phyloP scores from a whole-genome alignment of 2,888 invertebrate genomes.

The Yponomeuta cagnagella region DNA sequence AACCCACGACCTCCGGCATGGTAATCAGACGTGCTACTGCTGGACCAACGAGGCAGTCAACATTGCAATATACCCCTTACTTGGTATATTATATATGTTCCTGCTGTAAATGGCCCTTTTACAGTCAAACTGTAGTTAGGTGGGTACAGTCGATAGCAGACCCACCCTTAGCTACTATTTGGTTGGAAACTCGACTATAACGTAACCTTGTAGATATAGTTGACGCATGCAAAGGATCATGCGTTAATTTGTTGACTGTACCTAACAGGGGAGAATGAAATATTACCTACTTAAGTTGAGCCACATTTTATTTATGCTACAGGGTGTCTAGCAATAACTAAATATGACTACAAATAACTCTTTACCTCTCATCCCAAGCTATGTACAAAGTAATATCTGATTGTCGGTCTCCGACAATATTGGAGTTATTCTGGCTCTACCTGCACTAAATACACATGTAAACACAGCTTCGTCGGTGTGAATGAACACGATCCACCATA shows the following conservation, averaged over 20 bases:
- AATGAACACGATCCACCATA: conserved; percentile 6
- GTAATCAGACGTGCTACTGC: too few relatives aligned
- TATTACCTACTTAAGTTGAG: not conserved
- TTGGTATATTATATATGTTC: not conserved
- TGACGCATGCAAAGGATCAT: too few relatives aligned
- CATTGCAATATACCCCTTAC: too few relatives aligned
- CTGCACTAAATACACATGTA: too few relatives aligned
- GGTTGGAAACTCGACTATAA: too few relatives aligned
- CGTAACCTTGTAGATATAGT: too few relatives aligned
- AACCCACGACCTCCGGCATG: too few relatives aligned
- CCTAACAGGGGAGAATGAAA: not conserved
- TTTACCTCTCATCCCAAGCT: too few relatives aligned
- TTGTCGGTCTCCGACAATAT: not conserved
- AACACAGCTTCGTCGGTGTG: not conserved
- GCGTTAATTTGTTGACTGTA: not conserved
- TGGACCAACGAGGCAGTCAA: too few relatives aligned
- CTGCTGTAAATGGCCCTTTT: not conserved
- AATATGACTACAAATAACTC: too few relatives aligned
- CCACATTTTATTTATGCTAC: not conserved
- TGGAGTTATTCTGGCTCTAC: not conserved
- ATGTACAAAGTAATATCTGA: not conserved
- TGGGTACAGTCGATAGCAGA: too few relatives aligned
- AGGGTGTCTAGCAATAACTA: not conserved
- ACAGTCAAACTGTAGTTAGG: not conserved
- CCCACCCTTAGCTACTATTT: too few relatives aligned